Conservation (phyloP, 2,797 vertebrate species). For the Gallirallus australis region DNA sequence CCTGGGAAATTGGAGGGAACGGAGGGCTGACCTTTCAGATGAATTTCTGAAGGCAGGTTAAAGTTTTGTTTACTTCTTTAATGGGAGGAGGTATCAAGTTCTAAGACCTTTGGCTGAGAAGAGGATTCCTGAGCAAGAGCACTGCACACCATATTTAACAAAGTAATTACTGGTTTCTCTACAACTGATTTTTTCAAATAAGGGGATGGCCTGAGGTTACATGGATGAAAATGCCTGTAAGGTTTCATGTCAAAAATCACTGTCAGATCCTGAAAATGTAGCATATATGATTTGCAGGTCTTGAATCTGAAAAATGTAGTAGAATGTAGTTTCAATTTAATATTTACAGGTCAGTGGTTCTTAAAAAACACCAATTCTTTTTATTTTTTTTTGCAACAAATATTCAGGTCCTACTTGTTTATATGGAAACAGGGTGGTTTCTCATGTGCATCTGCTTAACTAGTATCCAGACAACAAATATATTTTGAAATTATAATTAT, state of each 20-base stretch:
- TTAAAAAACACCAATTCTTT: background rate
- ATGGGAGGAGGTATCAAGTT: conserved; percentile 32
- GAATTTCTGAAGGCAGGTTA: conserved; percentile 68
- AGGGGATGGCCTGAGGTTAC: background rate
- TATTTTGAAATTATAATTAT: background rate
- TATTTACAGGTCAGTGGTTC: background rate
- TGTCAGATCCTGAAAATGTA: background rate
- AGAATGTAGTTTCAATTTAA: conserved; percentile 40
- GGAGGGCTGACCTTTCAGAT: conserved; percentile 70
- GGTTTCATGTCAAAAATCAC: background rate
- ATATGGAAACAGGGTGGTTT: background rate
- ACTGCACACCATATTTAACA: background rate
- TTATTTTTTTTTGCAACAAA: background rate
- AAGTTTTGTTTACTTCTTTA: conserved; percentile 65
- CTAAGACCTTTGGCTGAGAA: conserved; percentile 12
- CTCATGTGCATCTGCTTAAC: background rate
- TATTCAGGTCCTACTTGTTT: background rate
- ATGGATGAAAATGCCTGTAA: background rate
- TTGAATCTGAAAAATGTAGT: conserved; percentile 14
- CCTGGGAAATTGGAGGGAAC: conserved; percentile 69
- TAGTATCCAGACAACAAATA: background rate
- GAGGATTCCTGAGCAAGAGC: background rate
- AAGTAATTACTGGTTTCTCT: conserved; percentile 11
- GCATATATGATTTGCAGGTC: background rate
- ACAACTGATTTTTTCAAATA: background rate